A percentile compares a stretch with the other conserved stretches of the same genome.
These are phyloP conservation scores for Planiliza haematocheilus DNA, from an alignment of 2,113 vertebrate species.

Conservation along the genomic window DNA sequence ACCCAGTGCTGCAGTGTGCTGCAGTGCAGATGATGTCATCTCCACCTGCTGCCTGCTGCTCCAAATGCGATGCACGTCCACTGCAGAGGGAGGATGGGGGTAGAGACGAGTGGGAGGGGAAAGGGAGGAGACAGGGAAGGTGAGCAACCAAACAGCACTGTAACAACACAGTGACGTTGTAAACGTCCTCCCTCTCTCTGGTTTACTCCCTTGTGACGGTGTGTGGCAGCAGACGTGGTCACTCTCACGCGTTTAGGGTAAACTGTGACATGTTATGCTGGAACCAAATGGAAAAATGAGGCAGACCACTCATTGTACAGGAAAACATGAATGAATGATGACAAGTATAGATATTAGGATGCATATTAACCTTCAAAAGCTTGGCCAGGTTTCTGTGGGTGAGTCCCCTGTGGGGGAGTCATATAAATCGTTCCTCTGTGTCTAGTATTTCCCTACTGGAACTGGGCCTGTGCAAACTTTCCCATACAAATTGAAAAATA, in stretches of 20 bases:
- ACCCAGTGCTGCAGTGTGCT: conserved; percentile 89
- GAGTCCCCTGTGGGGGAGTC: background rate
- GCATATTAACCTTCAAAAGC: background rate
- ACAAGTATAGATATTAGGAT: conserved; percentile 9
- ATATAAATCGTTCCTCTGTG: background rate
- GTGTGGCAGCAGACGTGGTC: conserved; percentile 68
- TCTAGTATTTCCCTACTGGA: background rate
- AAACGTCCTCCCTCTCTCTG: conserved; percentile 56
- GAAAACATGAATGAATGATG: conserved; percentile 11
- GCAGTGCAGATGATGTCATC: conserved; percentile 89
- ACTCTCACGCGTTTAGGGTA: conserved; percentile 56
- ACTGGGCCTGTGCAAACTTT: conserved; percentile 3
- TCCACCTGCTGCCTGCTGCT: conserved; percentile 87
- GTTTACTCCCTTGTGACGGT: conserved; percentile 77
- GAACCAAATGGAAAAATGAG: conserved; percentile 17
- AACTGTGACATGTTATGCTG: conserved; percentile 44
- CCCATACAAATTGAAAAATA: conserved; percentile 20
- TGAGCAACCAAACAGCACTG: conserved; percentile 75
- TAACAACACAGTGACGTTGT: conserved; percentile 70
- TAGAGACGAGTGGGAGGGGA: conserved; percentile 67
- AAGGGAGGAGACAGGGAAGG: conserved; percentile 70
- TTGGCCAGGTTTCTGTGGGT: background rate
- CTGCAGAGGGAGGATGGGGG: conserved; percentile 84
- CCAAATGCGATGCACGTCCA: conserved; percentile 85
- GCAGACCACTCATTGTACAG: background rate